Evolutionary conservation across 1,140 invertebrate genomes (phyloP).

Genomic region (Drosophila bifasciata): DNA sequence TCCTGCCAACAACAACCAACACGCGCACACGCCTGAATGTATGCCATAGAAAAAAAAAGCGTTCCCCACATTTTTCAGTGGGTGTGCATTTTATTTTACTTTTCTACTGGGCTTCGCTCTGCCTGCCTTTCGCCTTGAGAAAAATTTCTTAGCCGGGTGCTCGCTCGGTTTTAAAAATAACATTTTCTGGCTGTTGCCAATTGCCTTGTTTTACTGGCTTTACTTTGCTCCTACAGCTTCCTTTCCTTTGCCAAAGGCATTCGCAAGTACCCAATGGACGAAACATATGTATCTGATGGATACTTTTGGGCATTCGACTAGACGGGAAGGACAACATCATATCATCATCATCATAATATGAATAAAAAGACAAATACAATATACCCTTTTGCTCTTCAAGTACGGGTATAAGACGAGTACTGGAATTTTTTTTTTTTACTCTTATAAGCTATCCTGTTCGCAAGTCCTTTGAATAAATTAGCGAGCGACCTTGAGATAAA

Average conservation of each 20-base stretch:
- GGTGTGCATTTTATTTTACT: conserved; percentile 25
- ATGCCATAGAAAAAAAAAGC: conserved; percentile 62
- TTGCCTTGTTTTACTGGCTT: conserved; percentile 65
- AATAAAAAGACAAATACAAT: too few relatives aligned
- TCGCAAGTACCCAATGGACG: too few relatives aligned
- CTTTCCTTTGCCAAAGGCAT: not conserved
- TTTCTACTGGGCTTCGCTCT: conserved; percentile 21
- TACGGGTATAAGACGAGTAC: too few relatives aligned
- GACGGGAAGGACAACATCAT: too few relatives aligned
- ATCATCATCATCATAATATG: too few relatives aligned
- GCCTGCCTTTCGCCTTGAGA: conserved; percentile 37
- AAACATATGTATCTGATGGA: too few relatives aligned
- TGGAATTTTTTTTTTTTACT: conserved; percentile 13
- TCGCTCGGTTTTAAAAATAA: conserved; percentile 82
- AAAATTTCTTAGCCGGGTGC: conserved; percentile 60
- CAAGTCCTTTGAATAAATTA: conserved; percentile 66
- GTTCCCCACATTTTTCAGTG: conserved; percentile 41
- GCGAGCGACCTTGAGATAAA: conserved; percentile 66
- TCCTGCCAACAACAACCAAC: conserved; percentile 7
- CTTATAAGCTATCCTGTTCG: not conserved
- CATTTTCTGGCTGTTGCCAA: conserved; percentile 78
- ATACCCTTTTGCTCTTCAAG: too few relatives aligned
- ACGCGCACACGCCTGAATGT: conserved; percentile 65
- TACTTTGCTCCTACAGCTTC: conserved; percentile 55
- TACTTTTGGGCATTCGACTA: too few relatives aligned